A percentile compares a stretch with the other conserved stretches of the same genome.
These are phyloP conservation scores for Lateolabrax maculatus DNA, from an alignment of 2,797 vertebrate species.

Conservation along the genomic window DNA sequence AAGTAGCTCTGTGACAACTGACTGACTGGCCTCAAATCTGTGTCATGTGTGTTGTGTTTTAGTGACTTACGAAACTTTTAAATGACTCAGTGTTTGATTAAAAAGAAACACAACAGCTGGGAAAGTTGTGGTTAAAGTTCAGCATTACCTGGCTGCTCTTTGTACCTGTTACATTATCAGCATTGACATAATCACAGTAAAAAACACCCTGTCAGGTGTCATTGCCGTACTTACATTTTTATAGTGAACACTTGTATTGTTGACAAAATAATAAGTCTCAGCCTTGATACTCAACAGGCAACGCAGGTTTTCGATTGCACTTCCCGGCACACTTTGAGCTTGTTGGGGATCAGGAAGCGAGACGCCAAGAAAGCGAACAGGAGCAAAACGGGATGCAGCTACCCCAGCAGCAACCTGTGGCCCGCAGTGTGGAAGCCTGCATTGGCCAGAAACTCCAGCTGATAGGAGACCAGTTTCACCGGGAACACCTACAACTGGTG, in stretches of 20 bases:
- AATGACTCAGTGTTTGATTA: constrained; percentile 28
- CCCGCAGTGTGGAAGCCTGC: constrained; percentile 80
- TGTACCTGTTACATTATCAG: constrained; percentile 26
- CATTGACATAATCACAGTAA: constrained; percentile 1
- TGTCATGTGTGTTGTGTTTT: constrained; percentile 20
- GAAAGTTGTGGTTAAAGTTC: constrained; percentile 46
- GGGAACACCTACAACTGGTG: constrained; percentile 86
- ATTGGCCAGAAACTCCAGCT: constrained; percentile 88
- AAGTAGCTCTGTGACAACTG: constrained; percentile 53
- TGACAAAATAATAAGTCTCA: constrained; percentile 54
- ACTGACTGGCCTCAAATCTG: constrained; percentile 45
- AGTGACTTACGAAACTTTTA: constrained; percentile 46
- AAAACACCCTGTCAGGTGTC: constrained; percentile 12
- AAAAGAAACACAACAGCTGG: constrained; percentile 29
- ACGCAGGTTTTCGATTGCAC: constrained; percentile 86
- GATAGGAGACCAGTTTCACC: constrained; percentile 89
- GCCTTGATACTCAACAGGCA: constrained; percentile 78
- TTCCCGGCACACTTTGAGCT: constrained; percentile 82
- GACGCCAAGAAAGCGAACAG: constrained; percentile 61
- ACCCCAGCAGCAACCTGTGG: constrained; percentile 68
- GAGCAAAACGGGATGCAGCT: constrained; percentile 68
- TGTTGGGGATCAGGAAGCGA: constrained; percentile 67
- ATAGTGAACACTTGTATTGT: constrained; percentile 28
- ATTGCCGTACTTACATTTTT: constrained; percentile 19
- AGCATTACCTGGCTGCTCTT: constrained; percentile 36